Conservation (phyloP, 2,888 invertebrate species). For the Salpingus planirostris region DNA sequence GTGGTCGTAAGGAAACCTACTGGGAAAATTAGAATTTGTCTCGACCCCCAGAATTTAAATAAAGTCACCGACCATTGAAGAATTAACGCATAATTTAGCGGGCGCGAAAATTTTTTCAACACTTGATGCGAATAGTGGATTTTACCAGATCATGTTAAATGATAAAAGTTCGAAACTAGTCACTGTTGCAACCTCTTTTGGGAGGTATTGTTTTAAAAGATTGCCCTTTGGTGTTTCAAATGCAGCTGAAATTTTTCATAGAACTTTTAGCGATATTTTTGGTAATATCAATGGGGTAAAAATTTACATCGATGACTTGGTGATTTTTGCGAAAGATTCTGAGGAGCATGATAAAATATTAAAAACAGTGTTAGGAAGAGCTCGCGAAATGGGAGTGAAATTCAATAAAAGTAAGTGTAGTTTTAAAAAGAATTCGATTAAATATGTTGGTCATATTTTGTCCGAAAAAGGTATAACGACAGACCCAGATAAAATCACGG, state of each 20-base stretch:
- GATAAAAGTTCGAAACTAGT: no score
- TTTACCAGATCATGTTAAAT: no score
- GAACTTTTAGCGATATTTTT: no score
- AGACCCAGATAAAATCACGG: not conserved
- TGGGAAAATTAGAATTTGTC: slow-evolving; percentile 9
- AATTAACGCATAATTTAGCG: slow-evolving; percentile 4
- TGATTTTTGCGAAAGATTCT: no score
- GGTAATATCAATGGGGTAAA: no score
- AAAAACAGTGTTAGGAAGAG: not conserved
- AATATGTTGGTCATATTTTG: not conserved
- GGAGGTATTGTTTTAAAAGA: no score
- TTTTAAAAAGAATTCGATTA: not conserved
- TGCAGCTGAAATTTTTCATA: no score
- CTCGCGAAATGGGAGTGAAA: slow-evolving; percentile 1
- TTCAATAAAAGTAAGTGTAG: not conserved
- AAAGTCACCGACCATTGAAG: slow-evolving; percentile 9
- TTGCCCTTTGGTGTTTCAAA: no score
- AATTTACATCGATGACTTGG: no score
- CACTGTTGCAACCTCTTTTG: no score
- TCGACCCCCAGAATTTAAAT: slow-evolving; percentile 12
- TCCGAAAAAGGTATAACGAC: not conserved
- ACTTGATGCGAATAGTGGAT: no score
- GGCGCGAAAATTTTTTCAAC: slow-evolving; percentile 4
- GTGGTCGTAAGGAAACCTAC: slow-evolving; percentile 14
- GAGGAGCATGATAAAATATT: not conserved